These are phyloP conservation scores for Phodopus roborovskii DNA, from an alignment of 2,113 vertebrate species.

Conservation along the genomic window DNA sequence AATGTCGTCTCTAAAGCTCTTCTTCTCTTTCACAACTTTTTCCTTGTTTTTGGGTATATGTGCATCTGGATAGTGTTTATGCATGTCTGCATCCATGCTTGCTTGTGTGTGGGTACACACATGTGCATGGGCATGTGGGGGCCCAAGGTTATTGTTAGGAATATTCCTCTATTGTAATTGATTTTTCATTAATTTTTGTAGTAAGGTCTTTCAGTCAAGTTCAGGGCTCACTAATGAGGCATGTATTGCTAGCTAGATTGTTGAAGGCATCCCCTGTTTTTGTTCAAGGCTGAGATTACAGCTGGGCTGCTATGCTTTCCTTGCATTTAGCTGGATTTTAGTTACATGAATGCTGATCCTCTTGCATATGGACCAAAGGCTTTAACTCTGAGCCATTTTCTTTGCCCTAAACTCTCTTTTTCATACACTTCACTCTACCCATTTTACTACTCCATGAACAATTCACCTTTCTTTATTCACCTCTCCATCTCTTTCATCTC, in stretches of 20 bases:
- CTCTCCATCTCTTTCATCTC: background rate
- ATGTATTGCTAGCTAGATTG: background rate
- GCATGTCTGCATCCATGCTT: background rate
- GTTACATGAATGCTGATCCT: background rate
- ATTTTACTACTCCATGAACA: background rate
- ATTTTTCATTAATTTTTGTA: background rate
- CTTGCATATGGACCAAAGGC: background rate
- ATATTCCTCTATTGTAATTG: background rate
- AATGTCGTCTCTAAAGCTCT: background rate
- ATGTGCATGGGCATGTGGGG: background rate
- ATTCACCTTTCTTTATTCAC: background rate
- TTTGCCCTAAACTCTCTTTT: background rate
- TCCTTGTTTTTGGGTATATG: background rate
- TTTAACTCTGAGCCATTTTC: background rate
- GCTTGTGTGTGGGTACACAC: background rate
- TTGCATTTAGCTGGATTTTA: background rate
- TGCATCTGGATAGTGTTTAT: no score
- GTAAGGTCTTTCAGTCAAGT: background rate
- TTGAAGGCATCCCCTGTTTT: background rate
- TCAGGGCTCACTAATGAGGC: background rate
- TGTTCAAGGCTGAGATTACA: background rate
- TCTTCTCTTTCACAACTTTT: background rate
- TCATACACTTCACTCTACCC: background rate
- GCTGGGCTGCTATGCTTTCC: background rate
- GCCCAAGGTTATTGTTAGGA: background rate